phyloP scores from a whole-genome alignment of 2,113 vertebrate genomes.

The Smithornis capensis region DNA sequence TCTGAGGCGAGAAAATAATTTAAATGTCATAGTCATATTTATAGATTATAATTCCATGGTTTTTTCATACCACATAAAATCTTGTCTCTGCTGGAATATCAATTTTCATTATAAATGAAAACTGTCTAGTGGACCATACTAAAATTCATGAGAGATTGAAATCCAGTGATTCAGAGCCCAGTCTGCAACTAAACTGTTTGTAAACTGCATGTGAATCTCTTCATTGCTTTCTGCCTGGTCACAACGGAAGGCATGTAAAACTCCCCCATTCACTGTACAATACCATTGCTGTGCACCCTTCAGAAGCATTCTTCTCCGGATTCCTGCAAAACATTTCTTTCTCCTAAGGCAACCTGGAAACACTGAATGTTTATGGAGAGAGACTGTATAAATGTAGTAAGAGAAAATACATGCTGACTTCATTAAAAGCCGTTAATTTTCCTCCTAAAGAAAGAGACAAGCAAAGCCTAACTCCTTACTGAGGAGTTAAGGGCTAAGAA shows the following conservation, averaged over 20 bases:
- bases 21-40: not conserved
- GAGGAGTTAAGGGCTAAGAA: not conserved
- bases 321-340: not conserved
- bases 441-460: not conserved
- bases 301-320: not conserved
- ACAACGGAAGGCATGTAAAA: not conserved
- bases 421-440: not conserved
- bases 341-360: not conserved
- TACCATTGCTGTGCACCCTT: not conserved
- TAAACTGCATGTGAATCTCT: not conserved
- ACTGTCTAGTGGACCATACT: not conserved
- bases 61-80: not conserved
- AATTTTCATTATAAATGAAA: not conserved
- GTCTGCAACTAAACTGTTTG: not conserved
- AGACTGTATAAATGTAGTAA: not conserved
- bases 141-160: not conserved
- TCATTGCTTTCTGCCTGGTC: not conserved
- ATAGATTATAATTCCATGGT: not conserved
- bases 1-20: not conserved
- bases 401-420: not conserved
- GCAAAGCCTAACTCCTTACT: not conserved
- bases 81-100: not conserved
- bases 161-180: not conserved
- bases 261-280: no score
- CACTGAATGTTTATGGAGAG: not conserved